phyloP scores from a whole-genome alignment of 2,888 invertebrate genomes.

The Lepidonotus clava region DNA sequence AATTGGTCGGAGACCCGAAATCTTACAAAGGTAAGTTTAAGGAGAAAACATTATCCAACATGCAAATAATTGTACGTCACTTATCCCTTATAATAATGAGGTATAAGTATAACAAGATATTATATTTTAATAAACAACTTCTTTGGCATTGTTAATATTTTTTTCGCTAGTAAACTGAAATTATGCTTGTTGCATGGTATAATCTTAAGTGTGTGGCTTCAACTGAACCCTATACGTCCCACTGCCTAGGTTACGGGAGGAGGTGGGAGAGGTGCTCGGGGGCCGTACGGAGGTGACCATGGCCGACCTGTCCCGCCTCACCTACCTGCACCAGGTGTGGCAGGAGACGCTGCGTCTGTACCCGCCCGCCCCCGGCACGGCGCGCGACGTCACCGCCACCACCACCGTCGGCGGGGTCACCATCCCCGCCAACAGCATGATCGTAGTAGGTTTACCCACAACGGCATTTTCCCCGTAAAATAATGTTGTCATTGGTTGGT shows the following conservation, averaged over 20 bases:
- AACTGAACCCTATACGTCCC: background rate
- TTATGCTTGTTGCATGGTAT: too few relatives aligned
- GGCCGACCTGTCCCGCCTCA: background rate
- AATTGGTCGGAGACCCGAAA: constrained; percentile 44
- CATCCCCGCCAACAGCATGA: constrained; percentile 40
- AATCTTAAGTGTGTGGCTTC: too few relatives aligned
- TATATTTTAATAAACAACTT: too few relatives aligned
- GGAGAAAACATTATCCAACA: too few relatives aligned
- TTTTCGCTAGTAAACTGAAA: too few relatives aligned
- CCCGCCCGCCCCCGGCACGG: constrained; percentile 54
- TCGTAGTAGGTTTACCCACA: constrained; percentile 48
- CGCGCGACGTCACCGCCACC: constrained; percentile 18
- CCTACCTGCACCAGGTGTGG: constrained; percentile 49
- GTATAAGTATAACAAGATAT: too few relatives aligned
- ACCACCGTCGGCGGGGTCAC: background rate
- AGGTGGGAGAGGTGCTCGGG: constrained; percentile 48
- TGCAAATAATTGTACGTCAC: too few relatives aligned
- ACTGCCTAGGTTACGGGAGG: constrained; percentile 45
- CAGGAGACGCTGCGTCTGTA: constrained; percentile 53
- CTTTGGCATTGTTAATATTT: too few relatives aligned
- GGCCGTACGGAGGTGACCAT: background rate
- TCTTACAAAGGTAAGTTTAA: constrained; percentile 45
- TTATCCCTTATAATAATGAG: too few relatives aligned
- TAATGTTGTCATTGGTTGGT: too few relatives aligned
- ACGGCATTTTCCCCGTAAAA: too few relatives aligned